A percentile compares a stretch with the other conserved stretches of the same genome.
Conservation (phyloP, 2,888 invertebrate species). For the Chydorus sphaericus region DNA sequence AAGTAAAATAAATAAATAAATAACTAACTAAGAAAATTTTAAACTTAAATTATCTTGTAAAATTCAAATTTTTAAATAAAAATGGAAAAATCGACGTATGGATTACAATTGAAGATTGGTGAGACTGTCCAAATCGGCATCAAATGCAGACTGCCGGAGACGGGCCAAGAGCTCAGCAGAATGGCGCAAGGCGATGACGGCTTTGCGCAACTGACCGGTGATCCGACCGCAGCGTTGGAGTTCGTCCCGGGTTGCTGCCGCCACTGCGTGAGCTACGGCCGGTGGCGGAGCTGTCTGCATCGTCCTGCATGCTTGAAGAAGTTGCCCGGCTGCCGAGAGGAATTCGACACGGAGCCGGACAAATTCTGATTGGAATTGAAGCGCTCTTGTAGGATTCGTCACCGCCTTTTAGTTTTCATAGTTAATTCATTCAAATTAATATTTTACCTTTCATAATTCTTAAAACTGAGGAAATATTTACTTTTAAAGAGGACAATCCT, state of each 20-base stretch:
- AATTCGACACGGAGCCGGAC: constrained; percentile 58
- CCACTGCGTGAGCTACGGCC: constrained; percentile 70
- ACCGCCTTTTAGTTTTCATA: constrained; percentile 39
- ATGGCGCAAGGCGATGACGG: constrained; percentile 51
- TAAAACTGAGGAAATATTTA: neutral
- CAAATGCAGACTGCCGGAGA: constrained; percentile 68
- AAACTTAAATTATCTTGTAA: neutral
- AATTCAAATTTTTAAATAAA: neutral
- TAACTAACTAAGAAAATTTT: no score
- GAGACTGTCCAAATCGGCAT: constrained; percentile 64
- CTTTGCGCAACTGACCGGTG: constrained; percentile 57
- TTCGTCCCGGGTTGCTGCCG: constrained; percentile 54
- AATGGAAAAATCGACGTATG: neutral
- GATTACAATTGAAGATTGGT: constrained; percentile 54
- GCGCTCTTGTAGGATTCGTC: constrained; percentile 44
- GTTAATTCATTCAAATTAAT: neutral
- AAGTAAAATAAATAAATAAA: constrained; percentile 5
- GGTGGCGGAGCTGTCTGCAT: constrained; percentile 83
- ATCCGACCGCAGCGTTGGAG: constrained; percentile 63
- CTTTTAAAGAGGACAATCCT: constrained; percentile 6
- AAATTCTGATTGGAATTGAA: constrained; percentile 62
- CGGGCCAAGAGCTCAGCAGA: constrained; percentile 59
- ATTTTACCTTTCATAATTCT: neutral
- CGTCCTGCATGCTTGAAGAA: constrained; percentile 52
- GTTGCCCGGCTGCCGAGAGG: constrained; percentile 47